Conservation (phyloP, 2,888 invertebrate genomes). For the Parnassius smintheus region DNA sequence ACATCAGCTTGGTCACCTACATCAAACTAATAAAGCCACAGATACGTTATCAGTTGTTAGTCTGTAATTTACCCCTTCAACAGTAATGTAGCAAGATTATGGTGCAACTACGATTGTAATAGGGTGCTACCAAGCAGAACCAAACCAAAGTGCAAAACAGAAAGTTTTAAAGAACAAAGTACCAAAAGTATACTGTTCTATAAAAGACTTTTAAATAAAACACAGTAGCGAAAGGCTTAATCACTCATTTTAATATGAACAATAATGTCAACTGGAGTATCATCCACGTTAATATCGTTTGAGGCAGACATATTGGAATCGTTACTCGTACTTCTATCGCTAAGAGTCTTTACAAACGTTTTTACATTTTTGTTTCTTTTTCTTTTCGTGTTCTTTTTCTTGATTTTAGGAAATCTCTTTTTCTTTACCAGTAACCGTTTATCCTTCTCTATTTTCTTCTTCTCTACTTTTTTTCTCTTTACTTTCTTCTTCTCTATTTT, state of each 20-base stretch:
- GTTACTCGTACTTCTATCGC: constrained; percentile 17
- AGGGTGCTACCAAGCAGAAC: no score
- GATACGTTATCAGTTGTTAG: no score
- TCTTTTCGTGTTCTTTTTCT: constrained; percentile 6
- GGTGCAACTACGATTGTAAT: no score
- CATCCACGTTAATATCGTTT: constrained; percentile 18
- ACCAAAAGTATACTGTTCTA: no score
- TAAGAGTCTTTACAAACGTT: constrained; percentile 26
- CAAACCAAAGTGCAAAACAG: no score
- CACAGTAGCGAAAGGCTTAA: constrained; percentile 15
- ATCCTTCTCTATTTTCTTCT: constrained; percentile 18
- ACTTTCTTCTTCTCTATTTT: constrained; percentile 19
- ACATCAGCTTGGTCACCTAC: no score
- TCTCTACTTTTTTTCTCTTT: constrained; percentile 21
- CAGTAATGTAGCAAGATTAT: no score
- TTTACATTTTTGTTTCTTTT: constrained; percentile 21
- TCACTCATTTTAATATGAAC: constrained; percentile 59
- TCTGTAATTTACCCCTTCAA: no score
- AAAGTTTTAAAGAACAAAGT: no score
- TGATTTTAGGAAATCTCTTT: constrained; percentile 9
- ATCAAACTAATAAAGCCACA: no score
- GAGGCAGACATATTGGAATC: constrained; percentile 28
- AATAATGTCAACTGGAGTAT: constrained; percentile 51
- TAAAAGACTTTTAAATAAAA: background rate
- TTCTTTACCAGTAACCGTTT: background rate